Evolutionary conservation across 1,140 invertebrate genomes (phyloP), one percentile per base, ranked within the genome.

Genomic region (Pentalonia nigronervosa): DNA sequence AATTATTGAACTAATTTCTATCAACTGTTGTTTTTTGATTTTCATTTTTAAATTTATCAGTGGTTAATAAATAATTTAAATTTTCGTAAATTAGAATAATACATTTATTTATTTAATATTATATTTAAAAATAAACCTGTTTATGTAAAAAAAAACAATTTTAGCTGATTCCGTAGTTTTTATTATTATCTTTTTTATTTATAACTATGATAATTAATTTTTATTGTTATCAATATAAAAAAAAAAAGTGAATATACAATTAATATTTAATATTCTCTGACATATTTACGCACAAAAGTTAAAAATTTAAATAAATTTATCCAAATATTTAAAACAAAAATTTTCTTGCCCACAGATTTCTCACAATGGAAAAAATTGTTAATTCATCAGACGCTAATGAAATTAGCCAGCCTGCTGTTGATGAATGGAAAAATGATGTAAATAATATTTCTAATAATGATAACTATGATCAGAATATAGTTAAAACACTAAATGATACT

Each of bases 391-490:
- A 53, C 25, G 0, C 50, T 25, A 56, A 89, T 21, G 9, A 41
- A 89, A 89, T 11, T 6, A 34, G 3, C 25, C 88, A 56, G n/a
- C 34, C 48, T 23, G 23, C 50, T 56, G 50, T 89, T 20, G 50
- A 23, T 25, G 88, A 89, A 89, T 89, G 88, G 88, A 89, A 88
- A 88, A 88, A 21, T 36, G 34, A 56, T 89, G 7, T 4, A 56
- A 89, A 89, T 56, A 56, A 89, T 56, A 56, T 23, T 53, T 56
- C 88, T 1, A 2, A 53, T 56, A 53, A 56, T 89, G 48, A 56
- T 56, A 25, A 53, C n/a, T 6, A 53, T 34, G 47, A 53, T 1
- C 48, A 89, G 25, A 89, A 36, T 7, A 14, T 89, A 36, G 50
- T 41, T 14, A 23, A 89, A 89, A 36, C 48, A 56, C 25, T 89